These are phyloP conservation scores for Rhynchotus rufescens DNA, from an alignment of 2,797 vertebrate genomes.

Conservation along the genomic window DNA sequence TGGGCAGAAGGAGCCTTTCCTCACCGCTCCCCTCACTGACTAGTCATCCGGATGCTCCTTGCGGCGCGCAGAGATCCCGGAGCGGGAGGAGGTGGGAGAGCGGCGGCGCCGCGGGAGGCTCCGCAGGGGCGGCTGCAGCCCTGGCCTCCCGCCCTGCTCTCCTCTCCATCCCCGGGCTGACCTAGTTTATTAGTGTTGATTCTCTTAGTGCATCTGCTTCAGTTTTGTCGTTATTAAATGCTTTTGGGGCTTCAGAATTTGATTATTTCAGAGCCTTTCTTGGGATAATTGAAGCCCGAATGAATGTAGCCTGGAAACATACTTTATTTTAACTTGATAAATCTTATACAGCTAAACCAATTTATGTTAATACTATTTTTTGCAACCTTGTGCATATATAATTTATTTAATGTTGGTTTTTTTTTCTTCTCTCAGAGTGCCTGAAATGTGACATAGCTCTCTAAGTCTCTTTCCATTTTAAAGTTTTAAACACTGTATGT, in stretches of 20 bases:
- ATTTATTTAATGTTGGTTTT: slow-evolving; percentile 43
- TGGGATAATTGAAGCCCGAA: slow-evolving; percentile 43
- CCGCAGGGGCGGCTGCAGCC: background rate
- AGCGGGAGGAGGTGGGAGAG: slow-evolving; percentile 51
- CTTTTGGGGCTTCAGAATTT: slow-evolving; percentile 62
- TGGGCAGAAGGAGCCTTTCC: slow-evolving; percentile 41
- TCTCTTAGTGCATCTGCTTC: slow-evolving; percentile 65
- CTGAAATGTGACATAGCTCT: background rate
- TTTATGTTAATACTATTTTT: slow-evolving; percentile 57
- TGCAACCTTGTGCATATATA: slow-evolving; percentile 48
- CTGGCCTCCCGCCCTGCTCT: slow-evolving; percentile 16
- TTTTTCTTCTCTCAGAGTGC: background rate
- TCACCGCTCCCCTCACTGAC: slow-evolving; percentile 21
- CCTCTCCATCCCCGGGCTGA: slow-evolving; percentile 43
- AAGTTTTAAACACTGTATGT: background rate
- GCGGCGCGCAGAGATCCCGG: slow-evolving; percentile 5
- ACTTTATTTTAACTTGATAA: slow-evolving; percentile 70
- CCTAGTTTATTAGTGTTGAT: slow-evolving; percentile 67
- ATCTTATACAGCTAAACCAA: slow-evolving; percentile 63
- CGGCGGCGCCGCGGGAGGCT: background rate
- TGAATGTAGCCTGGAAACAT: slow-evolving; percentile 60
- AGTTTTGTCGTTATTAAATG: slow-evolving; percentile 70
- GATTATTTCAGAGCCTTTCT: slow-evolving; percentile 68
- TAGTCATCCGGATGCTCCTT: slow-evolving; percentile 27
- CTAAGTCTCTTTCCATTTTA: background rate